Percentiles rank a stretch among this genome's conserved stretches.
Conservation (phyloP, 2,888 invertebrate species). For the Bellardia bayeri region DNA sequence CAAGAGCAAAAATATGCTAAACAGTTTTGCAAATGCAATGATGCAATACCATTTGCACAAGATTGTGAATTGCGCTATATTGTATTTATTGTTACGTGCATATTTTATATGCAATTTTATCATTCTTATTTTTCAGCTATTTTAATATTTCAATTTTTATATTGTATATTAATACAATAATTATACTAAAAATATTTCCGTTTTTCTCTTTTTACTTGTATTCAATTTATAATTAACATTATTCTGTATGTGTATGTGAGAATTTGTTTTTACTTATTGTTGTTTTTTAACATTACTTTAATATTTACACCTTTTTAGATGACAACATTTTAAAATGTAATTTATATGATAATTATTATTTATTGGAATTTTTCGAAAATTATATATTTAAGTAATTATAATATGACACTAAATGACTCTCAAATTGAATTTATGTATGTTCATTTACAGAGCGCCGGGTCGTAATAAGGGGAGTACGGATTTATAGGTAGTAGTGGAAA, state of each 20-base stretch:
- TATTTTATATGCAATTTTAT: constrained; percentile 61
- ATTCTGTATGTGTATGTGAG: constrained; percentile 7
- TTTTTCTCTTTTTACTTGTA: neutral
- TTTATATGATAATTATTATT: constrained; percentile 53
- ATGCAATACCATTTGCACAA: too few relatives aligned
- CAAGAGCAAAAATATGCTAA: too few relatives aligned
- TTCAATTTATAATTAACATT: constrained; percentile 17
- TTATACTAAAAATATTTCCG: neutral
- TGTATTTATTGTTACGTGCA: constrained; percentile 30
- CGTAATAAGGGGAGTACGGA: neutral
- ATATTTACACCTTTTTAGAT: constrained; percentile 57
- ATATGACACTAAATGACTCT: constrained; percentile 14
- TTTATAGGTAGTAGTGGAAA: too few relatives aligned
- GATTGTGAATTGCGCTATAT: too few relatives aligned
- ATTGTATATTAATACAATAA: constrained; percentile 3
- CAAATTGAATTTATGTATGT: constrained; percentile 4
- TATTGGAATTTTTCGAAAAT: constrained; percentile 26
- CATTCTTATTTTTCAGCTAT: constrained; percentile 1
- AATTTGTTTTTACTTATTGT: constrained; percentile 22
- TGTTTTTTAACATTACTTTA: constrained; percentile 19
- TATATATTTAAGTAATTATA: constrained; percentile 48
- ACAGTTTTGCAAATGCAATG: too few relatives aligned
- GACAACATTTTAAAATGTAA: constrained; percentile 11
- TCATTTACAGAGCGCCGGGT: neutral
- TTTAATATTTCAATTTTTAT: constrained; percentile 26